A percentile compares a stretch with the other conserved stretches of the same genome.
Conservation (phyloP, 2,888 invertebrate genomes). For the Meteorus cinctellus region DNA sequence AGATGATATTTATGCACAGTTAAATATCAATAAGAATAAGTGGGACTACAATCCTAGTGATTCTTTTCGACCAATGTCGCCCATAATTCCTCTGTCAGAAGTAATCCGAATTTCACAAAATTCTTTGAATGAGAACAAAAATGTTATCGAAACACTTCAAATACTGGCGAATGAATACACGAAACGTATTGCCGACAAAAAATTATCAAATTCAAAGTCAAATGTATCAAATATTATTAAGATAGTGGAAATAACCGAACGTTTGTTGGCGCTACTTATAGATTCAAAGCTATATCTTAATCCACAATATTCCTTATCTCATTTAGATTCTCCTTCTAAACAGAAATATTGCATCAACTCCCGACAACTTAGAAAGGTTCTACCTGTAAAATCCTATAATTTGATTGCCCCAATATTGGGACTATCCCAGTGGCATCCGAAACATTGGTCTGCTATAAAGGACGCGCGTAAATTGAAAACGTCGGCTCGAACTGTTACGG, state of each 20-base stretch:
- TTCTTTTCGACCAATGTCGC: conserved; percentile 21
- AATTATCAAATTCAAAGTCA: not conserved
- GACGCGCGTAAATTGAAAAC: conserved; percentile 28
- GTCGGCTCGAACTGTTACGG: not conserved
- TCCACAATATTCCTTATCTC: conserved; percentile 53
- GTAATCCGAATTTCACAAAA: conserved; percentile 49
- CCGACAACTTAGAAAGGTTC: conserved; percentile 59
- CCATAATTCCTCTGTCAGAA: conserved; percentile 50
- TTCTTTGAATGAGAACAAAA: conserved; percentile 40
- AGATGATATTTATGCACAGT: conserved; percentile 26
- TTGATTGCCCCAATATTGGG: conserved; percentile 63
- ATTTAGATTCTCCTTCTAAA: conserved; percentile 60
- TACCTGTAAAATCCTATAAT: conserved; percentile 62
- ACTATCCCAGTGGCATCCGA: conserved; percentile 56
- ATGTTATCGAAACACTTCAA: conserved; percentile 51
- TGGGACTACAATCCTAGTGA: conserved; percentile 13
- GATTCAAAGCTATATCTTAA: conserved; percentile 64
- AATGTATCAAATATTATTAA: conserved; percentile 28
- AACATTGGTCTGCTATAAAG: conserved; percentile 38
- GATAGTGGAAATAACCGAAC: conserved; percentile 52
- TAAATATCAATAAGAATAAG: conserved; percentile 3
- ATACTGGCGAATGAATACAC: conserved; percentile 58
- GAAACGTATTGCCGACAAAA: conserved; percentile 41
- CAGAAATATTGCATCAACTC: conserved; percentile 62
- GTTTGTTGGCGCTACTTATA: conserved; percentile 61